These are phyloP conservation scores for Notolepis coatsorum DNA, from an alignment of 2,797 vertebrate genomes.

Conservation along the genomic window DNA sequence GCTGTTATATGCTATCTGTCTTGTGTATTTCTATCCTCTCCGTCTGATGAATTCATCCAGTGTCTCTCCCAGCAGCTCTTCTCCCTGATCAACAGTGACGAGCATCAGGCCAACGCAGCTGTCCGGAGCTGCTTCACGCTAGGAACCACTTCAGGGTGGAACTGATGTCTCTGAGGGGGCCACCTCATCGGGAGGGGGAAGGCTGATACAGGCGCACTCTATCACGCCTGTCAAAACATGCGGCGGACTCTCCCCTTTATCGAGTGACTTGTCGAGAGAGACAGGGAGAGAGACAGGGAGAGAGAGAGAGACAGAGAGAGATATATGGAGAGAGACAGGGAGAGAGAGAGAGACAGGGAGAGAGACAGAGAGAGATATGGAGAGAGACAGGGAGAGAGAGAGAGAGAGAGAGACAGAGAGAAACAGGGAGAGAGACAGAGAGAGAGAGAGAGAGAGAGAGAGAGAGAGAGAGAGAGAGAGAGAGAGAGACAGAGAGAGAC, in stretches of 20 bases:
- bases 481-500: too few relatives aligned
- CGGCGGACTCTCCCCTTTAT: not conserved
- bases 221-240: slow-evolving; percentile 50
- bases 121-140: slow-evolving; percentile 40
- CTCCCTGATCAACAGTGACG: slow-evolving; percentile 11
- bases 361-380: too few relatives aligned
- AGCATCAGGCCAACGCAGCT: slow-evolving; percentile 60
- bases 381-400: too few relatives aligned
- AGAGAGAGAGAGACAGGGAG: too few relatives aligned
- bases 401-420: too few relatives aligned
- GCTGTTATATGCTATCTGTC: too few relatives aligned
- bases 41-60: slow-evolving; percentile 29
- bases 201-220: slow-evolving; percentile 28
- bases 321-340: too few relatives aligned
- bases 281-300: not conserved
- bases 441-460: too few relatives aligned
- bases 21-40: too few relatives aligned
- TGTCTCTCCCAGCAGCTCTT: slow-evolving; percentile 17
- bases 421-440: too few relatives aligned
- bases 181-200: slow-evolving; percentile 2
- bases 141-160: slow-evolving; percentile 58
- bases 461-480: too few relatives aligned
- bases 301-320: too few relatives aligned
- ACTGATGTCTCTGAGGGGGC: slow-evolving; percentile 45
- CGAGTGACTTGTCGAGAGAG: not conserved